Percentiles rank a stretch among this genome's conserved stretches.
phyloP scores from a whole-genome alignment of 2,888 invertebrate species.

The Galerucella nymphaeae region DNA sequence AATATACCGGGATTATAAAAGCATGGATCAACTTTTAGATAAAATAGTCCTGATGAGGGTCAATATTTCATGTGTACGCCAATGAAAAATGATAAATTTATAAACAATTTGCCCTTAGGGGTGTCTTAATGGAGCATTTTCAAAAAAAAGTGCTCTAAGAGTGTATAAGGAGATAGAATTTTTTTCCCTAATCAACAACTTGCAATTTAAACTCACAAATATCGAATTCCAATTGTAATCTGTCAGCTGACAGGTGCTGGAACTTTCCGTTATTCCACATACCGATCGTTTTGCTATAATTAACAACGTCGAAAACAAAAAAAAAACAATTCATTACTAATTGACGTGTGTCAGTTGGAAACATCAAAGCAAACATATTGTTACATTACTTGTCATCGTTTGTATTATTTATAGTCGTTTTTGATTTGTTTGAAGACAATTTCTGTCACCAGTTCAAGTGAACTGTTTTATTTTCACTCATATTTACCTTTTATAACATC shows the following conservation, averaged over 20 bases:
- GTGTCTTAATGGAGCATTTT: too few species aligned
- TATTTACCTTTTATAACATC: too few species aligned
- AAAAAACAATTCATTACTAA: slow-evolving; percentile 8
- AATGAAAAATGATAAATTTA: too few species aligned
- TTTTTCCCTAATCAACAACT: not conserved
- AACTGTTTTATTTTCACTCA: not conserved
- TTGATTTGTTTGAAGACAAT: slow-evolving; percentile 10
- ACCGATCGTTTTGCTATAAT: not conserved
- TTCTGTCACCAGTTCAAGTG: not conserved
- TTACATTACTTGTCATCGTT: slow-evolving; percentile 9
- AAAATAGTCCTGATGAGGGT: not conserved
- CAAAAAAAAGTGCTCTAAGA: too few species aligned
- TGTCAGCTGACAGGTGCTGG: not conserved
- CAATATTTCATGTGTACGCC: too few species aligned
- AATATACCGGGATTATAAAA: not conserved
- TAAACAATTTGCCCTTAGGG: too few species aligned
- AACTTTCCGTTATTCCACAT: not conserved
- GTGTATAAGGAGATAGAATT: too few species aligned
- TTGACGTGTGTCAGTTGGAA: slow-evolving; percentile 7
- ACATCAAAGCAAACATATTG: slow-evolving; percentile 9
- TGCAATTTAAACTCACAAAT: not conserved
- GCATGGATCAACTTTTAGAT: not conserved
- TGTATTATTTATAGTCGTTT: slow-evolving; percentile 12
- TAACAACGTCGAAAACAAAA: slow-evolving; percentile 7
- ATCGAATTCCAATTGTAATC: not conserved